phyloP scores from a whole-genome alignment of 2,797 vertebrate species.

The Sparidentex hasta region DNA sequence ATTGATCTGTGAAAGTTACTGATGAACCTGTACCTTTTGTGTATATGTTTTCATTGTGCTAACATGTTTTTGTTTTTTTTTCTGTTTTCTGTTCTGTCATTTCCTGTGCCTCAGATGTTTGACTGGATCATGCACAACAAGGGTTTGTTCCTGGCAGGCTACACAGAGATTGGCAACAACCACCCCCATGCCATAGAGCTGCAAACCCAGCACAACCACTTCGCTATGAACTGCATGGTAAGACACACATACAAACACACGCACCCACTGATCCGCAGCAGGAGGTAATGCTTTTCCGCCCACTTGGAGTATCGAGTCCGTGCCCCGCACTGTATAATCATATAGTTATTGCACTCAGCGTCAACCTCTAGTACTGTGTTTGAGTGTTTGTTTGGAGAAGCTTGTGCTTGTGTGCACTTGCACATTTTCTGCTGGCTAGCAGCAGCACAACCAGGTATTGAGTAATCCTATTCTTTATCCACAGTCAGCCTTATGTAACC shows the following conservation, averaged over 20 bases:
- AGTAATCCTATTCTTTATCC: conserved; percentile 72
- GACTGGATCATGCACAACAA: conserved; percentile 99
- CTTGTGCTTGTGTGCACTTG: conserved; percentile 28
- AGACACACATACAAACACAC: conserved; percentile 66
- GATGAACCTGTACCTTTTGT: conserved; percentile 2
- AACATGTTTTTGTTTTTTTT: background rate
- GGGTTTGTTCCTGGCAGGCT: conserved; percentile 97
- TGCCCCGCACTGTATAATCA: conserved; percentile 57
- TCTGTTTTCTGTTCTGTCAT: conserved; percentile 35
- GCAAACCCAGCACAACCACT: conserved; percentile 99
- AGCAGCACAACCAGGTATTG: conserved; percentile 67
- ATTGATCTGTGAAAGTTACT: conserved; percentile 34
- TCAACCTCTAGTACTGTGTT: conserved; percentile 52
- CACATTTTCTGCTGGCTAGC: conserved; percentile 32
- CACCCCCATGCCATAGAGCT: conserved; percentile 97
- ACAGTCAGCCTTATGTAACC: conserved; percentile 69
- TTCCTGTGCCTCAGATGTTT: conserved; percentile 91
- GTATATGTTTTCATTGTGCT: conserved; percentile 32
- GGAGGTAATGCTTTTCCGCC: conserved; percentile 48
- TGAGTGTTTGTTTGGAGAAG: conserved; percentile 63
- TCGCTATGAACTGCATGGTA: conserved; percentile 99
- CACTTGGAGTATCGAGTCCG: conserved; percentile 50
- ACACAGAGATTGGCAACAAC: conserved; percentile 98
- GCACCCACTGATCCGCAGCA: conserved; percentile 28
- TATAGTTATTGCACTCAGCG: conserved; percentile 61